Evolutionary conservation across 2,888 invertebrate species (phyloP).

Genomic region (Eurois occulta): DNA sequence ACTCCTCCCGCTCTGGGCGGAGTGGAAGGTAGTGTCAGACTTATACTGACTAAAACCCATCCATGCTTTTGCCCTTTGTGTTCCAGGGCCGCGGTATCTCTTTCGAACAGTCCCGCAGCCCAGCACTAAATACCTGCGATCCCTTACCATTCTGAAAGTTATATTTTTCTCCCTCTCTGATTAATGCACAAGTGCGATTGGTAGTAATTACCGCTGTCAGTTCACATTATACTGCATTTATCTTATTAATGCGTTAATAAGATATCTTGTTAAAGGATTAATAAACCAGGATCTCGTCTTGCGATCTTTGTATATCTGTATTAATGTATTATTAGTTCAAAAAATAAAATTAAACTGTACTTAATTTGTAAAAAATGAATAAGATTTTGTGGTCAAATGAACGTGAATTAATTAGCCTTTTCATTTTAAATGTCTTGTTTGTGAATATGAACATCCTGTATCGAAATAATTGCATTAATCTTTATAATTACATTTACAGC

Average conservation of each 20-base stretch:
- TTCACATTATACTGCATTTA: slow-evolving; percentile 45
- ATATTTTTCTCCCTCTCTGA: slow-evolving; percentile 35
- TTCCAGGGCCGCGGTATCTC: no score
- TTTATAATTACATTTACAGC: slow-evolving; percentile 21
- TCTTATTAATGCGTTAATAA: slow-evolving; percentile 62
- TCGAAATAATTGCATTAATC: slow-evolving; percentile 48
- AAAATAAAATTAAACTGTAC: slow-evolving; percentile 32
- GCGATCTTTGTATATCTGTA: slow-evolving; percentile 55
- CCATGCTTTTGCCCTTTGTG: no score
- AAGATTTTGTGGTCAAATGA: slow-evolving; percentile 19
- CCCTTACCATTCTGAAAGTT: not conserved
- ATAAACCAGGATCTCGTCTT: slow-evolving; percentile 40
- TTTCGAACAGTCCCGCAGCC: no score
- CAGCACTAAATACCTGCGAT: not conserved
- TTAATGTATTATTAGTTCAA: slow-evolving; percentile 52
- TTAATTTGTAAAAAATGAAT: slow-evolving; percentile 38
- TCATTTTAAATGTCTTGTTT: slow-evolving; percentile 50
- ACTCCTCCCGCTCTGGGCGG: no score
- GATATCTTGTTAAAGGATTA: slow-evolving; percentile 56
- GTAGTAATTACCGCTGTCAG: slow-evolving; percentile 61
- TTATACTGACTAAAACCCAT: no score
- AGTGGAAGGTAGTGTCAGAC: no score
- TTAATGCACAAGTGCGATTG: slow-evolving; percentile 46
- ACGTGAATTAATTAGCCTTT: slow-evolving; percentile 46
- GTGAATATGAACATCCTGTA: slow-evolving; percentile 54